These are phyloP conservation scores for Leuciscus idus DNA, from an alignment of 2,113 vertebrate species.

Conservation along the genomic window DNA sequence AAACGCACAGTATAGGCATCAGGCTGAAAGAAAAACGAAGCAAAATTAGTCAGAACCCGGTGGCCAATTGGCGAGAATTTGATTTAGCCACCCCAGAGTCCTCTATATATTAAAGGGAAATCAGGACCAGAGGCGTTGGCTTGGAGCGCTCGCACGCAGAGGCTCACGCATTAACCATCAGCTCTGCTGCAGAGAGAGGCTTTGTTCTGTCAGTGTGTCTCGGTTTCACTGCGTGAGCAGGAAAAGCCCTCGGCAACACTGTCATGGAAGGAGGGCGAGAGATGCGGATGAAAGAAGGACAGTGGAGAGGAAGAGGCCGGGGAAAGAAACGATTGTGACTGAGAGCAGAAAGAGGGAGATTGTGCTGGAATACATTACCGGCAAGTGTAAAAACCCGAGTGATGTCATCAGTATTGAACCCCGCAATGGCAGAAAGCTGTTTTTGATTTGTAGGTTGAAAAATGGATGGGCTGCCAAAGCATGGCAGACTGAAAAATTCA, in stretches of 20 bases:
- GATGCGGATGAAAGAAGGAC: slow-evolving; percentile 30
- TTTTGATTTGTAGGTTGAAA: slow-evolving; percentile 35
- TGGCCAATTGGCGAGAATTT: background rate
- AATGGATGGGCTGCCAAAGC: background rate
- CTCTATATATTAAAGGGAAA: slow-evolving; percentile 49
- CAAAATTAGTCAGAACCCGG: background rate
- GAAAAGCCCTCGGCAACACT: slow-evolving; percentile 47
- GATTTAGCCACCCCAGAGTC: slow-evolving; percentile 43
- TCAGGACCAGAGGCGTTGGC: slow-evolving; percentile 39
- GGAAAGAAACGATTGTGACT: slow-evolving; percentile 21
- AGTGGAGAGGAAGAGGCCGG: background rate
- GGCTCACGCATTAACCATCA: slow-evolving; percentile 9
- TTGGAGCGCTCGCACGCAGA: slow-evolving; percentile 14
- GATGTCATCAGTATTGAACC: slow-evolving; percentile 17
- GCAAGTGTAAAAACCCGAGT: background rate
- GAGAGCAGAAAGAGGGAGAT: slow-evolving; percentile 13
- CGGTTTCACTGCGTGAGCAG: slow-evolving; percentile 25
- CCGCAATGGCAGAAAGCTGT: background rate
- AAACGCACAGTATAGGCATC: background rate
- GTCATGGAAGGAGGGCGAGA: slow-evolving; percentile 9
- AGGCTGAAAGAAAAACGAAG: no score
- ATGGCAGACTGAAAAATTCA: background rate
- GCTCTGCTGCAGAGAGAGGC: background rate
- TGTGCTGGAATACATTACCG: slow-evolving; percentile 23
- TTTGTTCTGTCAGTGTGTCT: slow-evolving; percentile 46